These are phyloP conservation scores for Drosophila prosaltans DNA, from an alignment of 1,140 invertebrate species.

Conservation along the genomic window DNA sequence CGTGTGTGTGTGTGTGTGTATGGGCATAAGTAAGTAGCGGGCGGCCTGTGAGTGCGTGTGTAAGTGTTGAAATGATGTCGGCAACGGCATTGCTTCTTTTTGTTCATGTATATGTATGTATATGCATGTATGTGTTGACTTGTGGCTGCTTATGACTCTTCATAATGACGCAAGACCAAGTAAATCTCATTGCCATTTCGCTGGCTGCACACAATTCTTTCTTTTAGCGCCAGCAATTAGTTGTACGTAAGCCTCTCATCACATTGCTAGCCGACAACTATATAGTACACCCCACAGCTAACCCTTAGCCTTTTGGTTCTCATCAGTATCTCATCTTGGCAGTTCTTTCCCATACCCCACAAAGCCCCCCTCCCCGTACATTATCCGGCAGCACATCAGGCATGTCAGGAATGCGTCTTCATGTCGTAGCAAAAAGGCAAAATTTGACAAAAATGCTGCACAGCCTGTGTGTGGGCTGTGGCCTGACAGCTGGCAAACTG, in stretches of 20 bases:
- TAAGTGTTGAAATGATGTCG: slow-evolving; percentile 61
- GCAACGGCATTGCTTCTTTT: slow-evolving; percentile 30
- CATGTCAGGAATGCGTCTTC: slow-evolving; percentile 60
- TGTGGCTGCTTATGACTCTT: slow-evolving; percentile 51
- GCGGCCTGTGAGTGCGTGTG: slow-evolving; percentile 45
- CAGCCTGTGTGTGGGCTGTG: slow-evolving; percentile 25
- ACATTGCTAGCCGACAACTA: slow-evolving; percentile 32
- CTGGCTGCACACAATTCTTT: slow-evolving; percentile 57
- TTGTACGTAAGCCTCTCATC: slow-evolving; percentile 49
- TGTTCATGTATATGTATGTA: not conserved
- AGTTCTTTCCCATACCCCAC: not conserved
- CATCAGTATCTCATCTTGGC: too few species aligned
- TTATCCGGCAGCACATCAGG: not conserved
- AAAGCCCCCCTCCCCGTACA: not conserved
- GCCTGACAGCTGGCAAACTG: slow-evolving; percentile 49
- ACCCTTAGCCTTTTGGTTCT: too few species aligned
- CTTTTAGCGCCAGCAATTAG: slow-evolving; percentile 62
- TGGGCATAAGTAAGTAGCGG: slow-evolving; percentile 45
- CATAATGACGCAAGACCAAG: slow-evolving; percentile 55
- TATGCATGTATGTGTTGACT: slow-evolving; percentile 27
- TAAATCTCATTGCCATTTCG: slow-evolving; percentile 73
- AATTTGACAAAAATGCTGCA: slow-evolving; percentile 72
- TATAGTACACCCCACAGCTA: not conserved
- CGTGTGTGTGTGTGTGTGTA: slow-evolving; percentile 24
- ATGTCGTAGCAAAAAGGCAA: slow-evolving; percentile 57